Percentiles rank a stretch among this genome's conserved stretches.
Conservation (phyloP, 2,888 invertebrate species). For the Morpho achilles region DNA sequence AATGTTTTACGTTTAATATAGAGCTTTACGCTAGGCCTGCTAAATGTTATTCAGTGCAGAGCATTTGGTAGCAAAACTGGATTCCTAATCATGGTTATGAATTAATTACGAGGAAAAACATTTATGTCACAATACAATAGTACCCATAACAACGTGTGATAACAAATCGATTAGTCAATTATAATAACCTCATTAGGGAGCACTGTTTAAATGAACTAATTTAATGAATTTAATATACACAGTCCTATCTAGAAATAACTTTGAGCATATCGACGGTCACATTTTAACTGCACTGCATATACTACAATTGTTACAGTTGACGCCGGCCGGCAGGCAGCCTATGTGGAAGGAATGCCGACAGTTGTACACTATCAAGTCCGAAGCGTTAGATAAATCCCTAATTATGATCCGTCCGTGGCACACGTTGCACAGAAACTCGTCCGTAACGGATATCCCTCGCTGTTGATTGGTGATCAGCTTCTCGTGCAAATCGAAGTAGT, state of each 20-base stretch:
- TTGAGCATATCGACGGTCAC: slow-evolving; percentile 56
- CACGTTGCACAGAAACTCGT: slow-evolving; percentile 87
- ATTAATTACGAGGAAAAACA: slow-evolving; percentile 39
- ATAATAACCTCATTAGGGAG: slow-evolving; percentile 20
- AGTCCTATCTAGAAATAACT: slow-evolving; percentile 30
- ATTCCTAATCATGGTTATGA: slow-evolving; percentile 1
- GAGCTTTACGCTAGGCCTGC: too few species aligned
- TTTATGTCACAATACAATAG: slow-evolving; percentile 57
- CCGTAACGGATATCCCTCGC: slow-evolving; percentile 86
- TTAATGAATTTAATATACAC: slow-evolving; percentile 35
- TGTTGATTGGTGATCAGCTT: slow-evolving; percentile 88
- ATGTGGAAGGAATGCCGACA: slow-evolving; percentile 95
- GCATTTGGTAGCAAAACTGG: slow-evolving; percentile 12
- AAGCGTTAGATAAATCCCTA: slow-evolving; percentile 84
- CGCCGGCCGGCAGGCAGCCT: slow-evolving; percentile 84
- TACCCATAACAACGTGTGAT: slow-evolving; percentile 42
- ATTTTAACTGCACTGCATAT: slow-evolving; percentile 69
- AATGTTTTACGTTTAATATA: too few species aligned
- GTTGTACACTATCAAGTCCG: slow-evolving; percentile 89
- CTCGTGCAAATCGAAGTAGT: slow-evolving; percentile 93
- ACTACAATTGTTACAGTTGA: slow-evolving; percentile 49
- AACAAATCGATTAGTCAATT: slow-evolving; percentile 24
- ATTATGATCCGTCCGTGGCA: slow-evolving; percentile 88
- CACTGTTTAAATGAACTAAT: slow-evolving; percentile 5
- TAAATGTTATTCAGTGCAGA: neutral